phyloP scores from a whole-genome alignment of 2,113 vertebrate species.

The Salvator merianae region DNA sequence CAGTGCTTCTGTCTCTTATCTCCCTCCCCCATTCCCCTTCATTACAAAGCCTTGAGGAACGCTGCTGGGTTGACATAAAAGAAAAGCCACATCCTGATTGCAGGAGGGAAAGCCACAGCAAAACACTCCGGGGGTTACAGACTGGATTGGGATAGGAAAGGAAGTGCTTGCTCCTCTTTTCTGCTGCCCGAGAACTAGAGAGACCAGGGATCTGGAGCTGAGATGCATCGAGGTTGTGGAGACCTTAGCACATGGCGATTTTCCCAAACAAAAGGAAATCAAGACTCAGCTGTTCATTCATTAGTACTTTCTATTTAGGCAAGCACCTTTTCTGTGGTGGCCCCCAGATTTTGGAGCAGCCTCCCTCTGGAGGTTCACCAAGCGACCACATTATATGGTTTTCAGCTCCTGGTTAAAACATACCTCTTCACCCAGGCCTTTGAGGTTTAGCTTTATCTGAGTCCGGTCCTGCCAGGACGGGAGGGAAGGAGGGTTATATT shows the following conservation, averaged over 20 bases:
- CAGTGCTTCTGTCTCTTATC: not conserved
- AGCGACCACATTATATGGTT: too few species aligned
- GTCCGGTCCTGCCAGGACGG: too few species aligned
- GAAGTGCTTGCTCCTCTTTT: not conserved
- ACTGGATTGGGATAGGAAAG: not conserved
- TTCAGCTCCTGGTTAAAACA: too few species aligned
- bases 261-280: not conserved
- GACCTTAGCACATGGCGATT: not conserved
- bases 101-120: slow-evolving; percentile 22
- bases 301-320: not conserved
- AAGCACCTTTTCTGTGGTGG: too few species aligned
- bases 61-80: slow-evolving; percentile 25
- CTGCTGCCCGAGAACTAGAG: not conserved
- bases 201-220: not conserved
- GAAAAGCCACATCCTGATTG: slow-evolving; percentile 38
- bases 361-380: too few species aligned
- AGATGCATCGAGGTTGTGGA: not conserved
- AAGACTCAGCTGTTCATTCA: not conserved
- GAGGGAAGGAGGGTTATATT: too few species aligned
- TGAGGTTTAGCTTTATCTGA: too few species aligned
- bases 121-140: not conserved
- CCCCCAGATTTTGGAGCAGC: not conserved
- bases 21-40: not conserved
- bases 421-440: too few species aligned
- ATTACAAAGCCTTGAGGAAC: slow-evolving; percentile 28